These are phyloP conservation scores for Trichechus manatus DNA, from an alignment of 2,113 vertebrate genomes.

Conservation along the genomic window DNA sequence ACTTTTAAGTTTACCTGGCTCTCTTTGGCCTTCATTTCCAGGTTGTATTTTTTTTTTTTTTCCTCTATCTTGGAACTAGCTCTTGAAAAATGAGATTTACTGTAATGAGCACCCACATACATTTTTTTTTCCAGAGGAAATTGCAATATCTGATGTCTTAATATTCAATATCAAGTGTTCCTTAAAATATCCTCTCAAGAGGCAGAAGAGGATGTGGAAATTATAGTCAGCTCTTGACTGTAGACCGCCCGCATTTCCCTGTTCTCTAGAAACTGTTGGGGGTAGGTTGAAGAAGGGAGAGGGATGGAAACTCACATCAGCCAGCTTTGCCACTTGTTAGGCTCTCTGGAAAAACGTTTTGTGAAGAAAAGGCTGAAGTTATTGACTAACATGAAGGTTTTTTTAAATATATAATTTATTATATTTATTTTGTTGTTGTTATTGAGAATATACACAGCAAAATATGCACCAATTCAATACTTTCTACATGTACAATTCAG, in stretches of 20 bases:
- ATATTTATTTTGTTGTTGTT: not conserved
- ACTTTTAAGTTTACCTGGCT: not conserved
- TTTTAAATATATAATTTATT: not conserved
- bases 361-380: not conserved
- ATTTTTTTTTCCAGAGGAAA: slow-evolving; percentile 51
- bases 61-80: not conserved
- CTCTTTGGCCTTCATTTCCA: not conserved
- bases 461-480: not conserved
- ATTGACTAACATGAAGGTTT: not conserved
- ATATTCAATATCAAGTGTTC: slow-evolving; percentile 52
- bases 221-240: not conserved
- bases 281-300: not conserved
- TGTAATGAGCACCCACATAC: not conserved
- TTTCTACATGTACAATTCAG: not conserved
- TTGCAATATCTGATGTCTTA: slow-evolving; percentile 31
- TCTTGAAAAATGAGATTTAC: not conserved
- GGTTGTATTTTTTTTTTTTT: not conserved
- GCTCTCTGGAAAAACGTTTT: not conserved
- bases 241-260: not conserved
- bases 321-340: not conserved
- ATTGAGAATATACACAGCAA: not conserved
- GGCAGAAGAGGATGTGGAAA: slow-evolving; percentile 53
- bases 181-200: slow-evolving; percentile 60
- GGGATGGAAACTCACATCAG: not conserved
- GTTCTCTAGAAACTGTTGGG: not conserved